Conservation (phyloP, 2,113 vertebrate species). For the Rhodinocichla rosea region DNA sequence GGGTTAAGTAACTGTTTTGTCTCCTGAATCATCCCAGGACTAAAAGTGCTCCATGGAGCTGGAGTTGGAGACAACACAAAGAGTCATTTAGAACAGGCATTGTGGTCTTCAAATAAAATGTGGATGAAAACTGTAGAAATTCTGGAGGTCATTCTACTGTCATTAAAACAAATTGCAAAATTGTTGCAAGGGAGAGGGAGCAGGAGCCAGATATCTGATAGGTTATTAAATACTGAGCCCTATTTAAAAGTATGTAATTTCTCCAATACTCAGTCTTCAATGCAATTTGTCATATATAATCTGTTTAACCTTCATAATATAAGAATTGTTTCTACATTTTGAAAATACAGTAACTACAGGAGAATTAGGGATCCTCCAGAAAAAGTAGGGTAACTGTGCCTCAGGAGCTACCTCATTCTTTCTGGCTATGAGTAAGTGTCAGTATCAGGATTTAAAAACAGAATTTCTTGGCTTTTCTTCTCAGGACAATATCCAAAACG, state of each 20-base stretch:
- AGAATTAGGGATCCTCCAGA: neutral
- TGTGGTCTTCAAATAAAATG: neutral
- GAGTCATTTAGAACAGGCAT: neutral
- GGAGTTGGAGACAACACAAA: neutral
- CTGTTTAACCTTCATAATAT: neutral
- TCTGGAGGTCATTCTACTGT: neutral
- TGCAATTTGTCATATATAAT: neutral
- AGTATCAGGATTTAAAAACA: neutral
- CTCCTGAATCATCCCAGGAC: neutral
- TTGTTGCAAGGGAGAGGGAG: neutral
- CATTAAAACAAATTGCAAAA: constrained; percentile 5
- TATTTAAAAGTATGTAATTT: neutral
- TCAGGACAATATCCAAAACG: neutral
- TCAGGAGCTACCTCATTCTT: neutral
- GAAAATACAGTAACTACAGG: neutral
- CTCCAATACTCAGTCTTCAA: neutral
- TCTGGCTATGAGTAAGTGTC: constrained; percentile 1
- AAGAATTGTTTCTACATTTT: neutral
- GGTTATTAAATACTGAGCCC: neutral
- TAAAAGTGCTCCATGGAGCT: neutral
- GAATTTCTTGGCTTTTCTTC: constrained; percentile 9
- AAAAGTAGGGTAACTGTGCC: neutral
- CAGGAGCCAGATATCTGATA: neutral
- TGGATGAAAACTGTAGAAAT: neutral
- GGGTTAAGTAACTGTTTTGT: neutral